A percentile compares a stretch with the other conserved stretches of the same genome.
phyloP scores from a whole-genome alignment of 2,113 vertebrate species.

The Furnarius figulus region DNA sequence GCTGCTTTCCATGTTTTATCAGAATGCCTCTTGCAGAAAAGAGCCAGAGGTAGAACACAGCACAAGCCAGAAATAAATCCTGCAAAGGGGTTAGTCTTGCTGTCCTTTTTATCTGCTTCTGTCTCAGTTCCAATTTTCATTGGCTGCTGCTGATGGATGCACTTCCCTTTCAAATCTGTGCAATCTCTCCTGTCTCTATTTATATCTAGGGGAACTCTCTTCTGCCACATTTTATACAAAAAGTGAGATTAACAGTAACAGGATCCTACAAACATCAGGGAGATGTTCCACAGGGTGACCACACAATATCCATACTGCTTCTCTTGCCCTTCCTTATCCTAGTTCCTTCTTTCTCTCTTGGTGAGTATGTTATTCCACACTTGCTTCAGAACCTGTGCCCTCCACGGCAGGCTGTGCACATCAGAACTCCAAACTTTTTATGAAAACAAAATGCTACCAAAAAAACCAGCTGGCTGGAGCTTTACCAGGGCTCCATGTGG shows the following conservation, averaged over 20 bases:
- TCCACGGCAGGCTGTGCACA: not conserved
- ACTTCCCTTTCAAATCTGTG: not conserved
- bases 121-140: slow-evolving; percentile 10
- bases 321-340: not conserved
- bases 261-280: not conserved
- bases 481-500: not conserved
- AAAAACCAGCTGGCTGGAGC: not conserved
- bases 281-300: not conserved
- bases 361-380: not conserved
- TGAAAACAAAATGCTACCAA: not conserved
- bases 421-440: not conserved
- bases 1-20: not conserved
- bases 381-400: not conserved
- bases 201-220: not conserved
- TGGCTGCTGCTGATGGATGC: not conserved
- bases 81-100: not conserved
- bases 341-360: not conserved
- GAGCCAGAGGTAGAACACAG: not conserved
- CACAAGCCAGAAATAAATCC: not conserved
- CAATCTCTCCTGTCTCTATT: not conserved
- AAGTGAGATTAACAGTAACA: slow-evolving; percentile 22
- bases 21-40: not conserved
- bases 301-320: not conserved
- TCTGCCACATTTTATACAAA: not conserved
- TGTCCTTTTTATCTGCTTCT: slow-evolving; percentile 14